Evolutionary conservation across 2,888 invertebrate species (phyloP).

Genomic region (Macrosiphum euphorbiae): DNA sequence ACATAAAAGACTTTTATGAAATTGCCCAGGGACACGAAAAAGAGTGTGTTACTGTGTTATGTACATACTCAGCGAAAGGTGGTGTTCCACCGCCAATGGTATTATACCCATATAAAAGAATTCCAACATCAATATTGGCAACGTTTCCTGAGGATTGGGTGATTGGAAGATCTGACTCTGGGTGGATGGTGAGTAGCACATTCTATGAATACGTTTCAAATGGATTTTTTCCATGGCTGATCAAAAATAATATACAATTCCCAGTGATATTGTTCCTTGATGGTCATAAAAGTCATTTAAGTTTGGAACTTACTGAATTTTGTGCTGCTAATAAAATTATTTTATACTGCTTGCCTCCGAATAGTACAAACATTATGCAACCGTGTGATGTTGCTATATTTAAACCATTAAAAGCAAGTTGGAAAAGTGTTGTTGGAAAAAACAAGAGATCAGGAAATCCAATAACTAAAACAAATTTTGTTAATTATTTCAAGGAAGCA

Average conservation of each 20-base stretch:
- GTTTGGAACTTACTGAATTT: conserved; percentile 66
- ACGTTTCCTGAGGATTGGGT: conserved; percentile 69
- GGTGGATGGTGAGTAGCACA: conserved; percentile 71
- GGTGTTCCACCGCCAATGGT: background rate
- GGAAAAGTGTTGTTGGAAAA: conserved; percentile 11
- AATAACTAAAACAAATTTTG: background rate
- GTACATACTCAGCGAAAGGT: background rate
- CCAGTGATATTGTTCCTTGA: conserved; percentile 70
- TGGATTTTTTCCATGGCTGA: conserved; percentile 69
- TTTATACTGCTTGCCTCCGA: conserved; percentile 66
- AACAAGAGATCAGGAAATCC: conserved; percentile 9
- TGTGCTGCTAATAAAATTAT: conserved; percentile 66
- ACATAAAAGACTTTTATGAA: conserved; percentile 21
- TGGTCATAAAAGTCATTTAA: conserved; percentile 66
- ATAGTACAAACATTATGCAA: conserved; percentile 66
- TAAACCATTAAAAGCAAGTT: background rate
- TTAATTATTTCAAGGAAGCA: background rate
- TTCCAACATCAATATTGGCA: background rate
- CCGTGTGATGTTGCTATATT: conserved; percentile 67
- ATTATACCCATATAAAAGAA: conserved; percentile 10
- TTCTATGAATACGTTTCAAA: conserved; percentile 69
- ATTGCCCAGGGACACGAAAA: background rate
- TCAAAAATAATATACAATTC: conserved; percentile 68
- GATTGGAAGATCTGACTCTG: conserved; percentile 70
- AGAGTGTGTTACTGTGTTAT: conserved; percentile 7